Evolutionary conservation across 37 sponge, comb jelly and placozoan species (phyloP).

Genomic region (Aphrocallistes beatrix): DNA sequence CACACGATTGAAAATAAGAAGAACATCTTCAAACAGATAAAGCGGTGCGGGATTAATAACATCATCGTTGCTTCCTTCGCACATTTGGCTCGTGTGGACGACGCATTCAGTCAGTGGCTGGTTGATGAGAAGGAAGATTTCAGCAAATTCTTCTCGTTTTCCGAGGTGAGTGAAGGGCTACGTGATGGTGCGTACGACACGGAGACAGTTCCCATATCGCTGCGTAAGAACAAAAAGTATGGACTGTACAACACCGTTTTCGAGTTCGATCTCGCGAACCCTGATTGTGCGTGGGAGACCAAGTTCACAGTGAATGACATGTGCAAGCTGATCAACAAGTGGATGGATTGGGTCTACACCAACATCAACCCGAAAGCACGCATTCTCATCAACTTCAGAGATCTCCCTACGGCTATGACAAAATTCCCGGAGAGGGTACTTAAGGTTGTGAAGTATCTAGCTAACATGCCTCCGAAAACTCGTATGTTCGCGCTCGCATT

Average conservation of each 20-base stretch:
- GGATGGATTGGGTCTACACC: constrained; percentile 37
- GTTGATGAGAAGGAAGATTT: constrained; percentile 36
- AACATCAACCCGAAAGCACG: constrained; percentile 24
- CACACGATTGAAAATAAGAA: constrained; percentile 70
- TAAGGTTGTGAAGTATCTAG: constrained; percentile 38
- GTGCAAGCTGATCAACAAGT: constrained; percentile 38
- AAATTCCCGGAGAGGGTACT: constrained; percentile 40
- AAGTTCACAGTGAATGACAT: constrained; percentile 44
- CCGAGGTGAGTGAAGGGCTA: constrained; percentile 47
- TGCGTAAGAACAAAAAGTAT: constrained; percentile 54
- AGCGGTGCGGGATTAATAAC: constrained; percentile 49
- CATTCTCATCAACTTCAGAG: constrained; percentile 62
- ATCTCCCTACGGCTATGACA: constrained; percentile 52
- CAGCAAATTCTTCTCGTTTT: constrained; percentile 41
- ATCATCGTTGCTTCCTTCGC: constrained; percentile 68
- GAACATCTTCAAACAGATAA: constrained; percentile 48
- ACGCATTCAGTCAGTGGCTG: constrained; percentile 48
- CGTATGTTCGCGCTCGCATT: constrained; percentile 41
- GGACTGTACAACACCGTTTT: constrained; percentile 48
- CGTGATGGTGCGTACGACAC: constrained; percentile 34
- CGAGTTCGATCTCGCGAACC: constrained; percentile 44
- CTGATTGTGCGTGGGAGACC: constrained; percentile 28
- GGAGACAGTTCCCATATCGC: constrained; percentile 34
- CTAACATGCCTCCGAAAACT: constrained; percentile 30
- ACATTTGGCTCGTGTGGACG: constrained; percentile 58